Base-by-base conservation (phyloP, 64 coral and sea anemone species). In the Dendrophyllia cribrosa region DNA sequence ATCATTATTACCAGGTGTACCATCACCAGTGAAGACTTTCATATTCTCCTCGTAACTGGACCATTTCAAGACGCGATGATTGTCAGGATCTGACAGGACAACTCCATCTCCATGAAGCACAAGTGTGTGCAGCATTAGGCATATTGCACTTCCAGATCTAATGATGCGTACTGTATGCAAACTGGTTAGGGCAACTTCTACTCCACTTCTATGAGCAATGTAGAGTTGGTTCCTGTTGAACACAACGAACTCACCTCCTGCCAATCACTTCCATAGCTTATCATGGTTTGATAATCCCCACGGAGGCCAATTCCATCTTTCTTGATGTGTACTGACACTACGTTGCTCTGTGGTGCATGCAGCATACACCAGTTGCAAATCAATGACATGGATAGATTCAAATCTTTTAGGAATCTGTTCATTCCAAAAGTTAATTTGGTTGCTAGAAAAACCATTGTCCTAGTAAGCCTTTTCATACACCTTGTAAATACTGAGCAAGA, bases 1-100 rank as follows among this genome's bases (percentile, higher is more conserved):
- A 78, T 78, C 75, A 44, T 78, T 78, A 52, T 78, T 78, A 17
- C 75, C 75, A 25, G 21, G 43, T 2, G 17, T 45, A 34, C 45
- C 45, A 52, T 70, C 20, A 12, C 83, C 83, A 65, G 72, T 56
- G 25, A 77, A 65, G 75, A 89, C 87, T 61, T 77, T 50, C 58
- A 89, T 69, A 75, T 76, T 88, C 51, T 75, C 43, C 66, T 74
- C 26, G 73, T 43, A 55, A 22, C 60, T 90, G 59, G 20, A 77
- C 70, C 86, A 88, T 88, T 88, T 59, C 66, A 88, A 50, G 47
- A 87, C 20, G 48, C 67, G 22, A 58, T 89, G 73, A 58, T 61
- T 89, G 9, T 89, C 74, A 13, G 88, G 70, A 88, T 55, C 86
- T 75, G 53, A 88, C 70, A 75, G n/a, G 75, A 75, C 43, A 74